These are phyloP conservation scores for Gasterosteus aculeatus DNA, from an alignment of 2,113 vertebrate genomes.

Conservation along the genomic window DNA sequence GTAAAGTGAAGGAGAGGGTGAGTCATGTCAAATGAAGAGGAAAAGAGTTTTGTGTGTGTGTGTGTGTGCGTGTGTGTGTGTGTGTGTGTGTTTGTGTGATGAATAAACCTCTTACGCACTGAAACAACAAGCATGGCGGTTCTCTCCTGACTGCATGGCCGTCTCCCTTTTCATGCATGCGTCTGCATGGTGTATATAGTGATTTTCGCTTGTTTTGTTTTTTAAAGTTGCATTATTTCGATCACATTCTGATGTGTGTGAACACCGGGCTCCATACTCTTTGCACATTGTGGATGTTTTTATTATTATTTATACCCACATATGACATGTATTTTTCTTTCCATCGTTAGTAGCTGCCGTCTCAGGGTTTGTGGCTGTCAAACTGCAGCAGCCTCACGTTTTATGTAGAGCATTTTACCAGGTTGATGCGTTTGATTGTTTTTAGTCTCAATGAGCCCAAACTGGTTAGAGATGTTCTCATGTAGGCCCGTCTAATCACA, in stretches of 20 bases:
- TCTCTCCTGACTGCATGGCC: slow-evolving; percentile 72
- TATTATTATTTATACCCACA: slow-evolving; percentile 27
- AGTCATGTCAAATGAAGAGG: slow-evolving; percentile 5
- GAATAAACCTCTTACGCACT: slow-evolving; percentile 39
- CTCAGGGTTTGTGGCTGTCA: not conserved
- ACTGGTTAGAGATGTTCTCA: not conserved
- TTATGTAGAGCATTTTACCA: slow-evolving; percentile 7
- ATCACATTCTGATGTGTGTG: slow-evolving; percentile 57
- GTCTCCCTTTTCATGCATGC: slow-evolving; percentile 71
- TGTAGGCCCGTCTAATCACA: not conserved
- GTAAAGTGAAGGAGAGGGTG: not conserved
- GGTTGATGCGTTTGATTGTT: slow-evolving; percentile 1
- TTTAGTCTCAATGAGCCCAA: slow-evolving; percentile 6
- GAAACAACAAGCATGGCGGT: slow-evolving; percentile 68
- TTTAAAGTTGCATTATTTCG: slow-evolving; percentile 47
- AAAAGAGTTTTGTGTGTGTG: slow-evolving; percentile 32
- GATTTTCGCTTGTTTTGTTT: slow-evolving; percentile 44
- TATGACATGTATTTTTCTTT: slow-evolving; percentile 40
- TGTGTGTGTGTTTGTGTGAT: slow-evolving; percentile 27
- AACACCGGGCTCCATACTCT: slow-evolving; percentile 47
- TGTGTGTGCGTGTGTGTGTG: slow-evolving; percentile 6
- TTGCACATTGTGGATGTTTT: slow-evolving; percentile 66
- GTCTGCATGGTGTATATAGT: slow-evolving; percentile 65
- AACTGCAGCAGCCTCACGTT: not conserved
- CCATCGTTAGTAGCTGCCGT: slow-evolving; percentile 33